Percentiles rank a stretch among this genome's conserved stretches.
Evolutionary conservation across 2,888 invertebrate genomes (phyloP).

Genomic region (Escarpia spicata): DNA sequence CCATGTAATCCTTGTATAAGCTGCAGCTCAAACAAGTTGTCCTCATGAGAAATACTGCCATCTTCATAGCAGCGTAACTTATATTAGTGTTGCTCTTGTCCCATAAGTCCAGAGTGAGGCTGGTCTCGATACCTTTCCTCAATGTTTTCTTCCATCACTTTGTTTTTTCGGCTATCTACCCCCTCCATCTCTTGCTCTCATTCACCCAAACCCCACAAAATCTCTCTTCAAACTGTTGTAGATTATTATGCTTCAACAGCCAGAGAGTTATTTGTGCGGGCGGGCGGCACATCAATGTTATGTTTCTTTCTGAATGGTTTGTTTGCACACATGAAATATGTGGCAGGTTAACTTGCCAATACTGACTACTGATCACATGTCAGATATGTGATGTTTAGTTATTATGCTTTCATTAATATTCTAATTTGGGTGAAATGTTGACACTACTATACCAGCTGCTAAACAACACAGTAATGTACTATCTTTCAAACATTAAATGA

Average conservation of each 20-base stretch:
- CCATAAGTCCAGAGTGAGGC: too few species aligned
- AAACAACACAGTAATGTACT: not conserved
- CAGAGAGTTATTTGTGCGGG: not conserved
- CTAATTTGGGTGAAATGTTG: not conserved
- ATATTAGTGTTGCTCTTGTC: too few species aligned
- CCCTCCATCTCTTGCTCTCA: too few species aligned
- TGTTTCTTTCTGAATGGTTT: not conserved
- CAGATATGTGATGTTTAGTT: not conserved
- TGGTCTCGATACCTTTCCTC: too few species aligned
- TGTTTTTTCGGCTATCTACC: too few species aligned
- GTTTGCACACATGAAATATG: not conserved
- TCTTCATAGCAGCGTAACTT: not conserved
- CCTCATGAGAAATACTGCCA: not conserved
- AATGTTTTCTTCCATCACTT: too few species aligned
- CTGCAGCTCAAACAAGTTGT: not conserved
- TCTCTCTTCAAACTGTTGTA: too few species aligned
- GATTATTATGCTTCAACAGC: too few species aligned
- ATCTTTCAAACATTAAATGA: not conserved
- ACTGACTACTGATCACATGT: not conserved
- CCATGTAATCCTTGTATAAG: not conserved
- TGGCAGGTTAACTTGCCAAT: not conserved
- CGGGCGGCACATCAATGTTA: not conserved
- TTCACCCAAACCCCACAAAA: too few species aligned
- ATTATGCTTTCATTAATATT: not conserved
- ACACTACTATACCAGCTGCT: not conserved